phyloP scores from a whole-genome alignment of 1,140 invertebrate genomes.

The Polypedilum pembai region DNA sequence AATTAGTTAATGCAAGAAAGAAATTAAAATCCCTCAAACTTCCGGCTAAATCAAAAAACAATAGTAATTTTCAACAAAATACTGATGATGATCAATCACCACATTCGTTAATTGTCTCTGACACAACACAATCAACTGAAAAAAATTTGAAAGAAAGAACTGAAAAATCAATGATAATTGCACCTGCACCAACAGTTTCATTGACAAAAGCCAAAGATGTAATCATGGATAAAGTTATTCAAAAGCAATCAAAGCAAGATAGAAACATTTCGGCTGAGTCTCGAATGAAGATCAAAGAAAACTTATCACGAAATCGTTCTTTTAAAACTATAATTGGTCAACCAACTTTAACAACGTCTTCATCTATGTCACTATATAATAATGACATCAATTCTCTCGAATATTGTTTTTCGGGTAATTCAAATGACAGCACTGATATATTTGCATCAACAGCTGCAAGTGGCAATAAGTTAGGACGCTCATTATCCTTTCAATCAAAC shows the following conservation, averaged over 20 bases:
- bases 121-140: no score
- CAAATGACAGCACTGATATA: neutral
- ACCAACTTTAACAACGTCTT: neutral
- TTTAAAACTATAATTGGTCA: constrained; percentile 28
- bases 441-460: neutral
- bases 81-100: no score
- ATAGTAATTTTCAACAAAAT: neutral
- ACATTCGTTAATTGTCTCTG: no score
- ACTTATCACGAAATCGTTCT: constrained; percentile 30
- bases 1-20: neutral
- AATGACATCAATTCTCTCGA: neutral
- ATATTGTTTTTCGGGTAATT: neutral
- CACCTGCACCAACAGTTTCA: neutral
- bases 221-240: neutral
- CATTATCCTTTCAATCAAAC: neutral
- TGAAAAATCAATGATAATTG: no score
- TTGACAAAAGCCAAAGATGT: neutral
- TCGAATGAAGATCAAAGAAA: constrained; percentile 29
- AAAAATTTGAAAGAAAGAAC: no score
- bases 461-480: neutral
- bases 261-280: constrained; percentile 1
- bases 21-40: neutral
- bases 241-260: neutral
- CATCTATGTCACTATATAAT: constrained; percentile 6
- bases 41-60: neutral